Evolutionary conservation across 2,797 vertebrate species (phyloP).

Genomic region (Vespertilio murinus): DNA sequence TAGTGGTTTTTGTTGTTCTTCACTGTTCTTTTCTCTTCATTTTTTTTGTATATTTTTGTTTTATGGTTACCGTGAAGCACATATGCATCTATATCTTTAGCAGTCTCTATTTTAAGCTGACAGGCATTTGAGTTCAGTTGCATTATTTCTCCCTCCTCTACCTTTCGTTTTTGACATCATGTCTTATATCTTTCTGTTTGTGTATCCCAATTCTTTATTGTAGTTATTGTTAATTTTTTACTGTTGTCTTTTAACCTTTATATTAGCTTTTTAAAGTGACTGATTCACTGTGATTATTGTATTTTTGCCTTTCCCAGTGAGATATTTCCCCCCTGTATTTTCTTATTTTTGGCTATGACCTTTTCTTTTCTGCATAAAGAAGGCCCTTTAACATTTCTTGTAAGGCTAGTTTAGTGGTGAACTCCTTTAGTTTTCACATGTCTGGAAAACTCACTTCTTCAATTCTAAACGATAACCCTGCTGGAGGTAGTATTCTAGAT

Average conservation of each 20-base stretch:
- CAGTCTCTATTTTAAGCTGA: not conserved
- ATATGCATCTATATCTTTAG: no score
- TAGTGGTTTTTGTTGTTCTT: not conserved
- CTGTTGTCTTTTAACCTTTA: not conserved
- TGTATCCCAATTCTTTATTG: not conserved
- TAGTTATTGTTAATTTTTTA: not conserved
- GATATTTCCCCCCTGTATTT: not conserved
- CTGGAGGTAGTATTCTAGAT: not conserved
- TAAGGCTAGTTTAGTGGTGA: not conserved
- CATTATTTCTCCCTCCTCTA: not conserved
- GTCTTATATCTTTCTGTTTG: not conserved
- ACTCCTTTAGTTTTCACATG: not conserved
- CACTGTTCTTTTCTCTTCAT: not conserved
- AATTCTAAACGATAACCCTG: not conserved
- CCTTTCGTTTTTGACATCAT: not conserved
- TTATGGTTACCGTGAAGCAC: not conserved
- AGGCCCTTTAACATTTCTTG: not conserved
- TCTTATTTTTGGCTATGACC: not conserved
- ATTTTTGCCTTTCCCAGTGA: not conserved
- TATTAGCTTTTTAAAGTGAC: not conserved
- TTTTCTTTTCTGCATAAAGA: not conserved
- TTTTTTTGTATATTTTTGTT: not conserved
- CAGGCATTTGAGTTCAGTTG: not conserved
- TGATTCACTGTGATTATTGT: not conserved
- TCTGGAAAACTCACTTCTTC: not conserved